phyloP scores from a whole-genome alignment of 2,797 vertebrate genomes.

The Mionectes olivaceus region DNA sequence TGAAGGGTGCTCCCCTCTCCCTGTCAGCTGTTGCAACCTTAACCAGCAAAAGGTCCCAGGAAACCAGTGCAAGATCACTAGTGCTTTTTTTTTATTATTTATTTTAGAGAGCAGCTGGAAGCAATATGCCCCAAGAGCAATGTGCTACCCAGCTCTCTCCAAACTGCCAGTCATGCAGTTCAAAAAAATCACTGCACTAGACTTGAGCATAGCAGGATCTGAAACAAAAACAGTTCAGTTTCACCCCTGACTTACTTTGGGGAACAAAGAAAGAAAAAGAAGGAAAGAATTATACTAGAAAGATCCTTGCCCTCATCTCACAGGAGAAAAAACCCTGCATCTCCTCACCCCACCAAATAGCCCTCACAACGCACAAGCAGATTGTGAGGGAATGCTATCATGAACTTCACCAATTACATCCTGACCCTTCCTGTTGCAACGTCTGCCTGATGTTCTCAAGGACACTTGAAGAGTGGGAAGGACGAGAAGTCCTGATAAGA shows the following conservation, averaged over 20 bases:
- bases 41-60: neutral
- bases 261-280: neutral
- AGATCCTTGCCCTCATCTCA: neutral
- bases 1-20: neutral
- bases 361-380: neutral
- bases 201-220: neutral
- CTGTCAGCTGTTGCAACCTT: neutral
- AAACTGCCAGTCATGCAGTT: neutral
- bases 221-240: neutral
- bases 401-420: neutral
- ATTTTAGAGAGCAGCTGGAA: neutral
- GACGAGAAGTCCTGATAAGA: neutral
- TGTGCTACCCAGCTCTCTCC: neutral
- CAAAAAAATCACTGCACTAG: neutral
- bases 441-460: neutral
- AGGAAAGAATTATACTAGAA: neutral
- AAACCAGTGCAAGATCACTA: neutral
- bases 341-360: neutral
- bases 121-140: neutral
- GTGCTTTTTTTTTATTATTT: neutral
- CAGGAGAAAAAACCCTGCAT: neutral
- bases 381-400: neutral
- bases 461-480: neutral
- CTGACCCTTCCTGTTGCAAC: neutral
- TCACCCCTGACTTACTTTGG: neutral